These are phyloP conservation scores for Dryobates pubescens DNA, from an alignment of 2,797 vertebrate genomes.

Conservation along the genomic window DNA sequence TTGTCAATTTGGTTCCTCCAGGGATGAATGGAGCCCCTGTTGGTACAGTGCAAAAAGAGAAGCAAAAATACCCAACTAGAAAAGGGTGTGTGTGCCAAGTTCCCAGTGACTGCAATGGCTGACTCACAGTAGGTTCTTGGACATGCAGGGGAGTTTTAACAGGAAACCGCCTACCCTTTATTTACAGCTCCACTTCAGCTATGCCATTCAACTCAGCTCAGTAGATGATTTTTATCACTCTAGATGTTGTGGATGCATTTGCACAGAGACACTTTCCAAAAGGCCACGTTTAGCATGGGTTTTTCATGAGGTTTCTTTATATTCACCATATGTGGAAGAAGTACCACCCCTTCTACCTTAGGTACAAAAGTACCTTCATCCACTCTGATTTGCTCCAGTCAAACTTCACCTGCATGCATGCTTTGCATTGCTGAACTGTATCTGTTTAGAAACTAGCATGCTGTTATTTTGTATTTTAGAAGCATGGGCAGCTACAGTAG, in stretches of 20 bases:
- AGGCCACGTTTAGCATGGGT: background rate
- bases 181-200: conserved; percentile 57
- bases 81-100: conserved; percentile 26
- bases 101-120: conserved; percentile 50
- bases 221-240: conserved; percentile 60
- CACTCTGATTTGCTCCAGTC: background rate
- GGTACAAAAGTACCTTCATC: background rate
- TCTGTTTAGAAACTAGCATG: background rate
- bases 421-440: background rate
- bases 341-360: background rate
- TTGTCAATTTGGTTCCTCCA: background rate
- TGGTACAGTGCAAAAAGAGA: conserved; percentile 40
- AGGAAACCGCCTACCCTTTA: conserved; percentile 70
- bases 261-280: conserved; percentile 42
- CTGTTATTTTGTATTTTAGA: background rate
- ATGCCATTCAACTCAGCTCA: conserved; percentile 41
- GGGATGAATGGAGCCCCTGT: conserved; percentile 30
- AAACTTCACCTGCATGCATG: background rate
- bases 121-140: conserved; percentile 64
- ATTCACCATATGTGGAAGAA: conserved; percentile 12
- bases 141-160: conserved; percentile 67
- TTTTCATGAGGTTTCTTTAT: conserved; percentile 27
- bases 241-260: conserved; percentile 25
- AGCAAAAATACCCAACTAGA: conserved; percentile 43
- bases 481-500: background rate